Conservation (phyloP, 2,888 invertebrate genomes). For the Drosophila borealis region DNA sequence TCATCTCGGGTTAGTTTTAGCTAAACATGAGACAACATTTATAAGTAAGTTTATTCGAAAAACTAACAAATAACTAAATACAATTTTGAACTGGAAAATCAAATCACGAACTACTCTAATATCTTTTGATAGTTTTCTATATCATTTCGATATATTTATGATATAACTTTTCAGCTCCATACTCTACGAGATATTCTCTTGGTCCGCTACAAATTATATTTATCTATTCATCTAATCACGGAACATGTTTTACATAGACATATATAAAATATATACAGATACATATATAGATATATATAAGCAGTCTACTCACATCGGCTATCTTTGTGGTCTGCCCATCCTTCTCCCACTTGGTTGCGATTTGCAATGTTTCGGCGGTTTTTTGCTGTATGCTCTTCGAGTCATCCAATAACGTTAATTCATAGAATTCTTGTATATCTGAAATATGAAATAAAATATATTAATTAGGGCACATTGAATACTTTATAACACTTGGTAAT, state of each 20-base stretch:
- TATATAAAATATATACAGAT: not conserved
- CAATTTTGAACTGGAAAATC: conserved; percentile 10
- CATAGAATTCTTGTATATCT: conserved; percentile 99
- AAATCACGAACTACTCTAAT: not conserved
- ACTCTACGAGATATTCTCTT: not conserved
- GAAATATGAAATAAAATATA: conserved; percentile 85
- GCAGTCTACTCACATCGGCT: conserved; percentile 82
- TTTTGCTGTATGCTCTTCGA: conserved; percentile 98
- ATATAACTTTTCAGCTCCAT: not conserved
- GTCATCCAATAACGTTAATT: conserved; percentile 97
- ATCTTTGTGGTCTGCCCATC: conserved; percentile 85
- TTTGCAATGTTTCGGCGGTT: conserved; percentile 96
- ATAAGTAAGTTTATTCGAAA: too few relatives aligned
- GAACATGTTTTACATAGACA: not conserved
- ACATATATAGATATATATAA: not conserved
- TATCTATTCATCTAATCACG: conserved; percentile 10
- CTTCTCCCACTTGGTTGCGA: conserved; percentile 96
- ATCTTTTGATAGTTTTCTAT: not conserved
- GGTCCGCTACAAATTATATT: not conserved
- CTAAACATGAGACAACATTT: too few relatives aligned
- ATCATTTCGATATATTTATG: not conserved
- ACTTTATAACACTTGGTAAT: too few relatives aligned
- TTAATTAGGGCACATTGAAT: too few relatives aligned
- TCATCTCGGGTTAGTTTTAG: too few relatives aligned
- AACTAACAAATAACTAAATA: not conserved